Percentiles rank a stretch among this genome's conserved stretches.
Evolutionary conservation across 2,797 vertebrate genomes (phyloP).

Genomic region (Hyperoplus lanceolatus): DNA sequence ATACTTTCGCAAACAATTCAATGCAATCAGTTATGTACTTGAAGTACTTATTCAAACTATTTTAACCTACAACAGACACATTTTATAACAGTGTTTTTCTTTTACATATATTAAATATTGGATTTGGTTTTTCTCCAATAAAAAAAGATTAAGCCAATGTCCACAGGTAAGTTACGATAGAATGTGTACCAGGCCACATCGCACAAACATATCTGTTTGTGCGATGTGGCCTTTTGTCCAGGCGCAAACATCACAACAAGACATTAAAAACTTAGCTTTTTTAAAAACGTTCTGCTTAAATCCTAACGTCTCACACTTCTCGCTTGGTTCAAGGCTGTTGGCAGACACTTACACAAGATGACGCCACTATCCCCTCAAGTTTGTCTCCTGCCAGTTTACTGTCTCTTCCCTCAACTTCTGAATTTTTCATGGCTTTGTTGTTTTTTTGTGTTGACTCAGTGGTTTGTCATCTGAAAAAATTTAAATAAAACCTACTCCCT

Average conservation of each 20-base stretch:
- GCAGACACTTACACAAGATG: neutral
- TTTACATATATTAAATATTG: neutral
- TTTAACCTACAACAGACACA: neutral
- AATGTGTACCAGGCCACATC: too few relatives aligned
- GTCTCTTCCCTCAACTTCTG: neutral
- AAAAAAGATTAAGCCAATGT: neutral
- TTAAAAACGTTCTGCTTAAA: neutral
- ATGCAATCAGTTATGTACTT: neutral
- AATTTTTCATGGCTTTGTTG: constrained; percentile 17
- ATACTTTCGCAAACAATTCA: neutral
- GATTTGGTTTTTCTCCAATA: neutral
- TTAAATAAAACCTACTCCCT: neutral
- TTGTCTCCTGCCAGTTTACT: constrained; percentile 3
- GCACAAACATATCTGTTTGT: too few relatives aligned
- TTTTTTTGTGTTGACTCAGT: neutral
- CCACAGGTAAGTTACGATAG: too few relatives aligned
- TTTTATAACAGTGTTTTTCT: neutral
- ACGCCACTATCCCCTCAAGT: neutral
- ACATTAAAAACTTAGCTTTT: too few relatives aligned
- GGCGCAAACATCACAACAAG: too few relatives aligned
- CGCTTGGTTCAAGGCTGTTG: neutral
- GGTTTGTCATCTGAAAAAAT: neutral
- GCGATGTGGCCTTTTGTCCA: too few relatives aligned
- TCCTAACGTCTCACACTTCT: neutral
- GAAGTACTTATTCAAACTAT: neutral